Conservation (phyloP, 2,888 invertebrate genomes). For the Acanthosepion lycidas region DNA sequence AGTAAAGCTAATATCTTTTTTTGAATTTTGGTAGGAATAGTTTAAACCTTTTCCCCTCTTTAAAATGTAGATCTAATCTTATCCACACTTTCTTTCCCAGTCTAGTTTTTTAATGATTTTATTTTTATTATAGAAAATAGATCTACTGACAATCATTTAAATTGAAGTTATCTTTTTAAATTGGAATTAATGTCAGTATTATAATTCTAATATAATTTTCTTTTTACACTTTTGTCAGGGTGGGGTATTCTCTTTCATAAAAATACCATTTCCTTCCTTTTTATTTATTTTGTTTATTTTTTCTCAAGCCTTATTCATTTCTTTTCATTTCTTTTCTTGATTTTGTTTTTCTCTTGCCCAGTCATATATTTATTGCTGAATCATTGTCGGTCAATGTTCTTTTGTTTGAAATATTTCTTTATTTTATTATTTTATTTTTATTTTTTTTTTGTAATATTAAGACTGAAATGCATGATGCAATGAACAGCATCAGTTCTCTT, state of each 20-base stretch:
- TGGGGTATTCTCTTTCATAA: neutral
- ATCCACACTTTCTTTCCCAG: neutral
- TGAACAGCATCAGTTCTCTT: neutral
- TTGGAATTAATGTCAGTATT: no score
- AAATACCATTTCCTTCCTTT: neutral
- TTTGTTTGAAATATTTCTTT: neutral
- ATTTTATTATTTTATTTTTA: neutral
- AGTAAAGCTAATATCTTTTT: neutral
- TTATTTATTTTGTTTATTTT: neutral
- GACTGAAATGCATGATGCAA: constrained; percentile 33
- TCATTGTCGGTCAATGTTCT: neutral
- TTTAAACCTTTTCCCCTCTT: neutral
- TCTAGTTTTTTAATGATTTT: neutral
- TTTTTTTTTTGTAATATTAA: neutral
- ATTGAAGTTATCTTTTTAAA: neutral
- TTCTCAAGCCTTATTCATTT: neutral
- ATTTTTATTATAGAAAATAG: neutral
- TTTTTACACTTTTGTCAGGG: no score
- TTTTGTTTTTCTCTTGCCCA: neutral
- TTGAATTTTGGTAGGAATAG: neutral
- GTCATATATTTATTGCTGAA: constrained; percentile 20
- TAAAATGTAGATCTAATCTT: neutral
- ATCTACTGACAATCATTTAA: neutral
- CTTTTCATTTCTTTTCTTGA: neutral
- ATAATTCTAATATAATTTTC: no score